Evolutionary conservation across 2,888 invertebrate species (phyloP), one percentile per base, ranked within the genome.

Genomic region (Nephrocerus scutellatus): DNA sequence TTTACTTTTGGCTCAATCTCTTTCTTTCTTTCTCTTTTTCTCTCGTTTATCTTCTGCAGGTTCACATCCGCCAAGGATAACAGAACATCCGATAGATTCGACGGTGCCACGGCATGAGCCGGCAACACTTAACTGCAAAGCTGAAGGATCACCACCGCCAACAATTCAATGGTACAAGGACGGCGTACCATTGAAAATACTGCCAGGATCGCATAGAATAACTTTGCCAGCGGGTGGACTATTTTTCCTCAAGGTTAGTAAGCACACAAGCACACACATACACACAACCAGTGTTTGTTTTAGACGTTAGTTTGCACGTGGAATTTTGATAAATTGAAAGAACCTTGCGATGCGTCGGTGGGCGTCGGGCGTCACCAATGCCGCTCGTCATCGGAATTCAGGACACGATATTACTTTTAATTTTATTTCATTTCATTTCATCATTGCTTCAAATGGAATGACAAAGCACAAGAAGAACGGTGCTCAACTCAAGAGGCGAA

Each of bases 61-160:
- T 48, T 73, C 73, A 54, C 73, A 76, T 62, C 71, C 84, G 36
- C 92, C 92, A 0, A 78, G 85, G 55, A 91, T 93, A 61, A 83
- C 83, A 31, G 92, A 93, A 65, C 90, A 93, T 67, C 93, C 93
- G 6, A 75, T 84, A 41, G 89, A 92, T 71, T 83, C 85, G 50
- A 84, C 86, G 16, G 90, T 92, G 29, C 85, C 88, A 8, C 79
- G 84, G 32, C 88, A 90, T 60, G 89, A 91, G 54, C 92, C 92
- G 9, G 91, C 84, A 8, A 92, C 91, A 9, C 72, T 93, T 43
- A 89, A 90, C 72, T 93, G 93, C 70, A 82, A 88, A 55, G 91
- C 90, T 10, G 85, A 84, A 50, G 91, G 90, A 5, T 77, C 80
- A 37, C 85, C 85, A 8, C 67, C 78, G 47, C 89, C 90, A 6